Evolutionary conservation across 2,113 vertebrate genomes (phyloP), one percentile per base, ranked within the genome.

Genomic region (Ctenomys sociabilis): DNA sequence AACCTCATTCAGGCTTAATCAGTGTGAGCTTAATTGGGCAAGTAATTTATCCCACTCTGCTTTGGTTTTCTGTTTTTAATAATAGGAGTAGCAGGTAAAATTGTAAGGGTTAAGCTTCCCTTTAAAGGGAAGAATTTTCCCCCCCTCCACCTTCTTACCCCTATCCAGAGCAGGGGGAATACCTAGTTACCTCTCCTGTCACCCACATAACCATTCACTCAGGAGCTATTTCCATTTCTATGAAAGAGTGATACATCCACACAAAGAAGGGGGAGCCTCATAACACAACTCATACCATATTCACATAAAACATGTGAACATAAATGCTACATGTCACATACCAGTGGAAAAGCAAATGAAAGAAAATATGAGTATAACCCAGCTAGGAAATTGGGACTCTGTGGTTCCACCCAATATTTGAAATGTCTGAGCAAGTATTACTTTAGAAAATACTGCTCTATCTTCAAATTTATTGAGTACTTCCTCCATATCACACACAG

Each of bases 11-110:
- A 94, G 32, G 68, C 19, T 77, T 86, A n/a, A 89, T 19, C 35
- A 80, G 7, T 59, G 9, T 95, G 12, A 66, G 61, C 40, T 91
- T 93, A 61, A 68, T 49, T 81, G 21, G 64, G 7, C 52, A 91
- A 81, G 21, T 64, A 37, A 59, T 61, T 80, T 95, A 92, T 21
- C 12, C 19, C 13, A 72, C 17, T 92, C 0, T 77, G 8, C 45
- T 30, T 83, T 90, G 43, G 2, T 88, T 93, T 97, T 63, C 14
- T 78, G 19, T 96, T 89, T 14, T 95, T 86, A 73, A 95, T 88
- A 95, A 78, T 86, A 19, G 14, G 22, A 54, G 14, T 84, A 72
- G 72, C 28, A 84, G 4, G 32, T 52, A 72, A 93, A 89, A 68
- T 83, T 90, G 8, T 22, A 10, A 91, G n/a, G 13, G 8, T 91